A percentile compares a stretch with the other conserved stretches of the same genome.
Conservation (phyloP, 92 coral and sea anemone species). For the Porites lobata region DNA sequence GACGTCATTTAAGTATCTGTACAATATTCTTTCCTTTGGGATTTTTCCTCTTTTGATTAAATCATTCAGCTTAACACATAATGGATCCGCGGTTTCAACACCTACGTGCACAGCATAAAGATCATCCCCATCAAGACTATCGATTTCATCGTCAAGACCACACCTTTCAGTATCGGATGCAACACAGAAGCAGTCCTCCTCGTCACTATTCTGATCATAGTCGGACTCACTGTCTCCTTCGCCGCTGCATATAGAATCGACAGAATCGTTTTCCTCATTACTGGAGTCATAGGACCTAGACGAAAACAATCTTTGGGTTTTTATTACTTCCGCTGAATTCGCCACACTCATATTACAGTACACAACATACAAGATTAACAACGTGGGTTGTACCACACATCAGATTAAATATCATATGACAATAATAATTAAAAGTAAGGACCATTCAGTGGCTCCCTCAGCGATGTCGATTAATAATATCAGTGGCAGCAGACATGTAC, state of each 20-base stretch:
- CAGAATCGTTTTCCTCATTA: slow-evolving; percentile 49
- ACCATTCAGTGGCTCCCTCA: no score
- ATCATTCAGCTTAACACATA: slow-evolving; percentile 40
- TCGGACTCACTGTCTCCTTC: slow-evolving; percentile 47
- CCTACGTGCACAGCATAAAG: slow-evolving; percentile 48
- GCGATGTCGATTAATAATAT: no score
- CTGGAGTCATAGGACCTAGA: slow-evolving; percentile 57
- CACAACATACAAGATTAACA: background rate
- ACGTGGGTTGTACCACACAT: no score
- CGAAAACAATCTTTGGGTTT: slow-evolving; percentile 32
- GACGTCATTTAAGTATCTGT: slow-evolving; percentile 21
- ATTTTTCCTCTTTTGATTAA: slow-evolving; percentile 55
- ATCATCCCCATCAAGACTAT: slow-evolving; percentile 51
- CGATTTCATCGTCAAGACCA: slow-evolving; percentile 51
- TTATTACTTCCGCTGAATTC: slow-evolving; percentile 17
- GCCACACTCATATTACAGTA: slow-evolving; percentile 33
- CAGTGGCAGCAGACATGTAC: no score
- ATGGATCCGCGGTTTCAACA: slow-evolving; percentile 43
- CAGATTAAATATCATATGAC: no score
- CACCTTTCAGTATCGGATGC: background rate
- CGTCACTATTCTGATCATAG: slow-evolving; percentile 55
- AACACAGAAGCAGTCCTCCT: background rate
- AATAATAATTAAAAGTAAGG: no score
- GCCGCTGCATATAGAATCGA: slow-evolving; percentile 49
- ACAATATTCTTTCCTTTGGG: slow-evolving; percentile 50